Evolutionary conservation across 2,797 vertebrate species (phyloP).

Genomic region (Cichlasoma orientale): DNA sequence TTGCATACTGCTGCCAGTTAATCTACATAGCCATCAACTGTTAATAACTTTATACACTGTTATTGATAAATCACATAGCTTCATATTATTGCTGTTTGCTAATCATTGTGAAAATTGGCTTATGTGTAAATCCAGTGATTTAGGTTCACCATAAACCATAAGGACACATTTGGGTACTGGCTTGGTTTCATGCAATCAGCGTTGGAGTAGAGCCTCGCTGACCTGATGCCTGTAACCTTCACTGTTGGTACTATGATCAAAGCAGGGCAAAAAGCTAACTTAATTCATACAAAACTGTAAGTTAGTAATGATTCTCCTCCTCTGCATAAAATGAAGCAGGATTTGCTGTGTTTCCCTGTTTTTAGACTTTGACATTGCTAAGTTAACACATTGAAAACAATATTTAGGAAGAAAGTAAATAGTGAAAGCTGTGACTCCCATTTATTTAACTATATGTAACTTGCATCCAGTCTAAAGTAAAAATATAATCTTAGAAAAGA

Average conservation of each 20-base stretch:
- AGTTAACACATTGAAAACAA: background rate
- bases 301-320: background rate
- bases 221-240: conserved; percentile 7
- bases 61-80: background rate
- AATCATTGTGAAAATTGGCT: background rate
- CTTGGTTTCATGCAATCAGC: background rate
- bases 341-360: background rate
- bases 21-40: background rate
- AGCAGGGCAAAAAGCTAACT: conserved; percentile 22
- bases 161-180: background rate
- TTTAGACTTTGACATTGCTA: background rate
- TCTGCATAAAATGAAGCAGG: background rate
- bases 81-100: background rate
- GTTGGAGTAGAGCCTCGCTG: background rate
- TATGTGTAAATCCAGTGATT: conserved; percentile 13
- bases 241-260: background rate
- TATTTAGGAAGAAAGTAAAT: background rate
- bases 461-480: background rate
- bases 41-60: background rate
- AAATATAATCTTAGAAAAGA: background rate
- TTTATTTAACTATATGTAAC: background rate
- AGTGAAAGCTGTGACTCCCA: background rate
- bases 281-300: background rate
- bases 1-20: background rate
- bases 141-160: background rate